Evolutionary conservation across 1,140 invertebrate genomes (phyloP), one percentile per base, ranked within the genome.

Genomic region (Brachionus koreanus): DNA sequence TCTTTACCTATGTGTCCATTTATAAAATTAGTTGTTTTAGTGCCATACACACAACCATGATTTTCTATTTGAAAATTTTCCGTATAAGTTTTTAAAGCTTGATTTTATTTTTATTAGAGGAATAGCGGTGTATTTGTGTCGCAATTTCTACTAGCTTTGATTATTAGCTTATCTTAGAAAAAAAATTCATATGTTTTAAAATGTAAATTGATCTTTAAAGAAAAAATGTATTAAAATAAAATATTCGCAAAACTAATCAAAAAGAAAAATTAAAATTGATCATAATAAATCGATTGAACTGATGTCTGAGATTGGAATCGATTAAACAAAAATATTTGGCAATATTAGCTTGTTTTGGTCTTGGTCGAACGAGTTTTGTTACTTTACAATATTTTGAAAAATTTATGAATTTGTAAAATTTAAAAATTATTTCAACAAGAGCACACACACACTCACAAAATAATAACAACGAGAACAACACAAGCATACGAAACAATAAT

Each of bases 391-490:
- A 7, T 37, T 67, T 67, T n/a, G 7, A 37, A 39, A 37, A 69
- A 10, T 69, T 69, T 69, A 37, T 69, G 65, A 69, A 69, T 69
- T 69, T 63, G 29, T 16, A 35, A 69, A 69, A 69, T 16, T 69
- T 69, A 16, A 69, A 69, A 39, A 69, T 69, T 69, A 69, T 69
- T 69, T 69, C 65, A 69, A 69, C 33, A n/a, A 69, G 65, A 69
- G 29, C 65, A 69, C 49, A 57, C 49, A 52, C 49, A 57, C 49
- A 57, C 49, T 57, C 49, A 57, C 49, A 5, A 57, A 57, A 57
- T 57, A 57, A 69, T 39, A 69, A 69, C 65, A 69, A 69, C 35
- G 65, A 69, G 65, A 69, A 69, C 65, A 69, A 69, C 65, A 69
- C 65, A 69, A 69, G 33, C 65, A 69, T 69, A 69, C 65, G 65